Evolutionary conservation across 2,888 invertebrate species (phyloP), one percentile per base, ranked within the genome.

Genomic region (Trichacis sp.): DNA sequence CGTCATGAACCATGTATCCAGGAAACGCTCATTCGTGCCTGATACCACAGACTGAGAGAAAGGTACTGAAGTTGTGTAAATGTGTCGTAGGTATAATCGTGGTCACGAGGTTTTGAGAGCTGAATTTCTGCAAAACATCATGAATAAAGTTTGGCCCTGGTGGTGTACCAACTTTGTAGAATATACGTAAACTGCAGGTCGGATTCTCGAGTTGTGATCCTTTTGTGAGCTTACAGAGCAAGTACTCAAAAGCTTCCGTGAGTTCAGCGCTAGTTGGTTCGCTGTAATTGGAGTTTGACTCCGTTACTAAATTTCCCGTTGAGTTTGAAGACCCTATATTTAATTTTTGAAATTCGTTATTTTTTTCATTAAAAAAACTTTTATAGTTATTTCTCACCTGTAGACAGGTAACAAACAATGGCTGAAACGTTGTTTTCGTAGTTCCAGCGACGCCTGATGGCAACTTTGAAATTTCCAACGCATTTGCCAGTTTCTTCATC

Each of bases 401-500:
- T 90, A 49, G 92, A 91, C 59, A 94, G 89, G 78, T 93, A 92
- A 81, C 94, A 94, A 12, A 95, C 93, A 74, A 94, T 91, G 1
- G 94, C 93, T 1, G 94, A 92, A 61, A 94, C 92, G 66, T 93
- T 93, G 81, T 93, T 94, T 80, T 95, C 95, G 78, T 94, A 94
- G 84, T 94, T 95, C 93, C 94, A 95, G 63, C 95, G 89, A 71
- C 94, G 88, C 50, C 93, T 91, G 73, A 95, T 92, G 9, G 93
- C 93, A 60, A 95, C 92, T 75, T 93, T 92, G 78, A 92, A 93
- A 73, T 92, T 91, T 55, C 92, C 91, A 6, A 95, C 88, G 71
- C 93, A 93, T 81, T 93, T 93, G n/a, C 95, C 95, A 46, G 94
- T 94, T 82, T 95, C 95, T 86, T 95, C 94, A 83, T 95, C 95